These are phyloP conservation scores for Aphelenchoides bicaudatus DNA, from an alignment of 2,888 invertebrate species.

Conservation along the genomic window DNA sequence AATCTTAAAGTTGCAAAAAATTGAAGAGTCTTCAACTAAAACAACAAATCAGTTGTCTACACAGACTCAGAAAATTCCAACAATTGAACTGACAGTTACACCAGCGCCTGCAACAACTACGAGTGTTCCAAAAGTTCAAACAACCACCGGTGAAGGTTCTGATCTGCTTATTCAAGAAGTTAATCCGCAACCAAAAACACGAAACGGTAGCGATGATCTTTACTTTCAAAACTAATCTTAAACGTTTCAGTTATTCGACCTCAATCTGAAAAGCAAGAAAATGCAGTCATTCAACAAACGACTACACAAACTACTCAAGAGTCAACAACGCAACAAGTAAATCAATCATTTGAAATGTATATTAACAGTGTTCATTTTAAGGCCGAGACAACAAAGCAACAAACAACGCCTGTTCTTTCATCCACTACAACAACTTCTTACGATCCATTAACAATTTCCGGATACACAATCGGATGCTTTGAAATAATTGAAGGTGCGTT, in stretches of 20 bases:
- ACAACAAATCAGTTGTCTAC: not conserved
- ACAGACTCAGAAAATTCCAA: constrained; percentile 14
- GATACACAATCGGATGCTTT: constrained; percentile 38
- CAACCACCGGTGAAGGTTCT: constrained; percentile 11
- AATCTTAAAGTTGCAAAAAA: constrained; percentile 5
- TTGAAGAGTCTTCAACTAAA: constrained; percentile 6
- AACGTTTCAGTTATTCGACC: no score
- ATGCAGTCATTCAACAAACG: no score
- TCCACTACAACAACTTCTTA: constrained; percentile 20
- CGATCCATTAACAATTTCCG: constrained; percentile 2
- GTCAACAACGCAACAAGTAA: no score
- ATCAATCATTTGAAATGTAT: no score
- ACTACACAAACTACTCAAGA: no score
- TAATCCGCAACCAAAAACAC: constrained; percentile 20
- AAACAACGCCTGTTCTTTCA: constrained; percentile 21
- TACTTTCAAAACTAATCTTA: no score
- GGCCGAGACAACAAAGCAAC: no score
- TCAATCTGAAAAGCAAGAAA: no score
- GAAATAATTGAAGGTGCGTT: constrained; percentile 34
- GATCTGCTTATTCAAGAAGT: constrained; percentile 13
- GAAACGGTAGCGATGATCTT: no score
- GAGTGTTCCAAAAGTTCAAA: constrained; percentile 24
- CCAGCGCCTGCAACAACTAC: constrained; percentile 24
- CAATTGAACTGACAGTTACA: not conserved
- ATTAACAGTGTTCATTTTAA: no score